Evolutionary conservation across 2,888 invertebrate species (phyloP), one percentile per base, ranked within the genome.

Genomic region (Caenorhabditis imperialis): DNA sequence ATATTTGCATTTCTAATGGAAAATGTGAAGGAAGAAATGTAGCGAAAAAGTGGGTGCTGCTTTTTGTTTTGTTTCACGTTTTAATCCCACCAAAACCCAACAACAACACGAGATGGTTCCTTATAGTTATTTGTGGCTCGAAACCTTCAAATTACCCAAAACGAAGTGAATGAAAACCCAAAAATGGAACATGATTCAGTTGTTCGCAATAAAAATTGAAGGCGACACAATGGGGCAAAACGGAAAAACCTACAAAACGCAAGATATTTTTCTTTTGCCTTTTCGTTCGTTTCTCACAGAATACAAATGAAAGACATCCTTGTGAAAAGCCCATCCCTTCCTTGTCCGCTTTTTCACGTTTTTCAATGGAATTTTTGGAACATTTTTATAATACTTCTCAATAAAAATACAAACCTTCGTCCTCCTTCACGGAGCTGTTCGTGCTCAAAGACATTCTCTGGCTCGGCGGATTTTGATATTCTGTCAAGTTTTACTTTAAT

Each of bases 401-500:
- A 38, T 18, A 18, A 18, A 7, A n/a, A n/a, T n/a, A 65, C 67
- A 57, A 67, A 67, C 67, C 67, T 67, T 67, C 67, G 51, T 67
- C 67, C 67, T 67, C 67, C 44, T 67, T 67, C 40, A 67, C 22
- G 54, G 67, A 67, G 67, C 51, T 67, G 57, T 67, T 67, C 67
- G 67, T 67, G 67, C 67, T 67, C 57, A 55, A 58, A 57, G 67
- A 67, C 67, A 57, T 65, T 40, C 38, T 45, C 27, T 20, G 25
- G 33, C 30, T 44, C 65, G 12, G 50, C 63, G 20, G 22, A 30
- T 6, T 30, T 30, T 30, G 30, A 10, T 47, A 47, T 54, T 27
- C 35, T 23, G 16, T 61, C 14, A 42, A 42, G 38, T 35, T 30
- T 40, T n/a, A n/a, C n/a, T n/a, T n/a, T n/a, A n/a, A n/a, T n/a